phyloP scores from a whole-genome alignment of 2,888 invertebrate genomes.

The Hirtodrosophila confusa region DNA sequence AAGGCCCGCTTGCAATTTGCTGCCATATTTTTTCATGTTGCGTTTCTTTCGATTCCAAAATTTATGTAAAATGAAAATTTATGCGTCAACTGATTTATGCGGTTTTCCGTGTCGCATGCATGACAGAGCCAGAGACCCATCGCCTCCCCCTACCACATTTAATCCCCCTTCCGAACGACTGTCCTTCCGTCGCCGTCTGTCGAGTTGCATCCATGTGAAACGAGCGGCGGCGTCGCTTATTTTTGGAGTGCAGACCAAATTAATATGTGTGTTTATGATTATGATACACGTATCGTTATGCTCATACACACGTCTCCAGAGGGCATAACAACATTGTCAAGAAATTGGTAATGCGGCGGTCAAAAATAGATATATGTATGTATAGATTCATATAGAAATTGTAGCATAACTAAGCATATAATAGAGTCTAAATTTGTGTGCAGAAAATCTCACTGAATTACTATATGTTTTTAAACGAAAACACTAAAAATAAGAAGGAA shows the following conservation, averaged over 20 bases:
- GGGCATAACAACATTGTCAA: constrained; percentile 42
- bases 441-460: too few species aligned
- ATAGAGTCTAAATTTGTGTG: too few species aligned
- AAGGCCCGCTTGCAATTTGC: constrained; percentile 70
- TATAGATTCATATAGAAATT: neutral
- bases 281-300: constrained; percentile 72
- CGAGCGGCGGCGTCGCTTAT: constrained; percentile 67
- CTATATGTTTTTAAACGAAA: too few species aligned
- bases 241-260: constrained; percentile 75
- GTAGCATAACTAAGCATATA: neutral
- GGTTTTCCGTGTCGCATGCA: constrained; percentile 67
- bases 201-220: constrained; percentile 72
- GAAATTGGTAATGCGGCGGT: constrained; percentile 23
- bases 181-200: constrained; percentile 26
- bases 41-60: constrained; percentile 68
- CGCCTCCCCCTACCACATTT: constrained; percentile 10
- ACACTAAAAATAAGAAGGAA: too few species aligned
- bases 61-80: constrained; percentile 78
- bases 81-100: constrained; percentile 80
- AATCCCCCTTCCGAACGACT: neutral
- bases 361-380: constrained; percentile 1
- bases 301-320: constrained; percentile 36
- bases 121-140: constrained; percentile 45
- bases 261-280: constrained; percentile 78
- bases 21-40: constrained; percentile 71